A percentile compares a stretch with the other conserved stretches of the same genome.
These are phyloP conservation scores for Podotricha telesiphe DNA, from an alignment of 2,888 invertebrate species.

Conservation along the genomic window DNA sequence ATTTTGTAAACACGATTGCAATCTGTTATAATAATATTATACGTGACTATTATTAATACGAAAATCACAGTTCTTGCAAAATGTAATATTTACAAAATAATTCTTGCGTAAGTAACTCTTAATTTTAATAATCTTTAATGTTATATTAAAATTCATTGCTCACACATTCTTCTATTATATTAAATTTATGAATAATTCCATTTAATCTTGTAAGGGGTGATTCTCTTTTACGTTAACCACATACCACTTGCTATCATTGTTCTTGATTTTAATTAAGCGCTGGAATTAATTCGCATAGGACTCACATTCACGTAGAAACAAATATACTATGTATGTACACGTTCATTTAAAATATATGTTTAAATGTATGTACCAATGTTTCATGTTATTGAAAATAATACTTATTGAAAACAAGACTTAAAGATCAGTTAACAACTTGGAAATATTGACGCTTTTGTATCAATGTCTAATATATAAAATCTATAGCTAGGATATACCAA, in stretches of 20 bases:
- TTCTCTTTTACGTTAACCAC: constrained; percentile 39
- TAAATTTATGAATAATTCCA: constrained; percentile 30
- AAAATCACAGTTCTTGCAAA: neutral
- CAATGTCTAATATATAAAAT: neutral
- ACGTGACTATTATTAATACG: neutral
- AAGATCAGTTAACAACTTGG: neutral
- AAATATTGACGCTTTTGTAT: neutral
- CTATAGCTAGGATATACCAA: no score
- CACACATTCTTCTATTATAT: constrained; percentile 13
- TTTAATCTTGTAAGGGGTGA: constrained; percentile 29
- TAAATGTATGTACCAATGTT: constrained; percentile 1
- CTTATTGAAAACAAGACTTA: no score
- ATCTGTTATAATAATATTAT: neutral
- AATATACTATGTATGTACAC: neutral
- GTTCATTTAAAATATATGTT: neutral
- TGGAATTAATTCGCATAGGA: constrained; percentile 35
- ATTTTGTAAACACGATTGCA: neutral
- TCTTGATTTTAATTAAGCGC: constrained; percentile 41
- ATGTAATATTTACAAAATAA: neutral
- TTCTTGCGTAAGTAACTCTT: neutral
- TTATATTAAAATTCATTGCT: neutral
- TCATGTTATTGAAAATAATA: constrained; percentile 31
- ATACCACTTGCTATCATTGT: constrained; percentile 38
- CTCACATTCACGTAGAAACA: constrained; percentile 2
- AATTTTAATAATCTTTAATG: neutral